Base-by-base conservation (phyloP, 2,888 invertebrate species). In the Andrena bicolor region DNA sequence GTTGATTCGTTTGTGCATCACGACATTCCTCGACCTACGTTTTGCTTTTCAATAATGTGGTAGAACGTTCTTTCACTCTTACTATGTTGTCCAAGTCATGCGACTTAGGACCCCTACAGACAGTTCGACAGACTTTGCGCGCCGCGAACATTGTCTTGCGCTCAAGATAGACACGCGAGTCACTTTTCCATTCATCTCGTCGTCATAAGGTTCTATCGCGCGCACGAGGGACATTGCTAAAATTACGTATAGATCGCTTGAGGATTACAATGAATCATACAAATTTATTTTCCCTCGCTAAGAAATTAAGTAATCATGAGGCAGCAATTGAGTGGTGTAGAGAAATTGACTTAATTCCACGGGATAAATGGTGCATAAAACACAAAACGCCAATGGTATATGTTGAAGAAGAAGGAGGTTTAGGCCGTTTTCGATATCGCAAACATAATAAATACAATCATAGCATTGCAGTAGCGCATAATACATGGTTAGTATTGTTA, bases 31-130 rank as follows among this genome's bases (percentile, higher is more conserved):
- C 20, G 49, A 20, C 70, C 20, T 4, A 53, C 48, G 56, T 76
- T 69, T 76, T 48, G 63, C 28, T 35, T 64, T 35, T 69, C 69
- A 64, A 64, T 79, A 76, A 79, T 61, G 32, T 63, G 61, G 20
- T 32, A 20, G 16, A 28, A 51, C 23, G 49, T 69, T 69, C 56
- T 64, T 69, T 35, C 48, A 16, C 7, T 63, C 16, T 58, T 75
- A 32, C 56, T 35, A 53, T 64, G 26, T 68, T 35, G 56, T 32
- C 56, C 35, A 69, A 76, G 56, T 56, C 13, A 32, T 2, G 64
- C 76, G 78, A 78, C 53, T 78, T 76, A 69, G 48, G 76, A 32
- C 35, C 20, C 32, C 32, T 32, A 32, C 32, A 32, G 6, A 32
- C 32, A 7, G 49, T 69, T 51, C 49, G 28, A 41, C 28, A 8